Base-by-base conservation (phyloP, 1,140 invertebrate species). In the Papilio dardanus region DNA sequence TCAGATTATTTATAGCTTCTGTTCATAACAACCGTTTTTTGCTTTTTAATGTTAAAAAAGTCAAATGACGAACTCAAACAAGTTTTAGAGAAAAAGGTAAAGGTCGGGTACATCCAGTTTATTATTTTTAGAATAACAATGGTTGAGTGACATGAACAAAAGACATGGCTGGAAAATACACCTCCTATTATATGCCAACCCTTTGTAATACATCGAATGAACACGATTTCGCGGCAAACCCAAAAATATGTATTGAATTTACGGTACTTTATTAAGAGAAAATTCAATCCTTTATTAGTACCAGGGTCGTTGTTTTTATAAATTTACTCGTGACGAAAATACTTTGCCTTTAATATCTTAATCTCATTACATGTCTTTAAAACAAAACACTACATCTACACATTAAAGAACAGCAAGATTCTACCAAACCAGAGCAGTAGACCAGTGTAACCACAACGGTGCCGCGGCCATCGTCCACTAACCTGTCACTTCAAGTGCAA, bases 381-480 rank as follows among this genome's bases (percentile, higher is more conserved):
- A 46, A 46, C 42, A 46, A n/a, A 46, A 46, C 42, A 46, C 5
- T 19, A 3, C 42, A n/a, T 2, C 12, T 37, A 35, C 12, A 30
- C 16, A 21, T 19, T 68, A 35, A 24, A 40, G 31, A 7, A 40
- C 4, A 69, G 19, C 19, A 35, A 69, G 19, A 35, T 40, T 16
- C 6, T 69, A 21, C 19, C 6, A 21, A 69, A 69, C 19, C 35
- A 40, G 67, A 37, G 21, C 67, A 69, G 67, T 69, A 21, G 31
- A 69, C 8, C 35, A 69, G 7, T 24, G 67, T 35, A 21, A 69
- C 67, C 67, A 40, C 67, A 69, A 69, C 67, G 35, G 65, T 66
- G 28, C 31, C 16, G 24, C 19, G 35, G 21, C 33, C 33, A 35
- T 69, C 31, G 67, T 14, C 67, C 3, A 40, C 67, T 21, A 69